phyloP scores from a whole-genome alignment of 2,888 invertebrate species.

The Leucophora obtusa region DNA sequence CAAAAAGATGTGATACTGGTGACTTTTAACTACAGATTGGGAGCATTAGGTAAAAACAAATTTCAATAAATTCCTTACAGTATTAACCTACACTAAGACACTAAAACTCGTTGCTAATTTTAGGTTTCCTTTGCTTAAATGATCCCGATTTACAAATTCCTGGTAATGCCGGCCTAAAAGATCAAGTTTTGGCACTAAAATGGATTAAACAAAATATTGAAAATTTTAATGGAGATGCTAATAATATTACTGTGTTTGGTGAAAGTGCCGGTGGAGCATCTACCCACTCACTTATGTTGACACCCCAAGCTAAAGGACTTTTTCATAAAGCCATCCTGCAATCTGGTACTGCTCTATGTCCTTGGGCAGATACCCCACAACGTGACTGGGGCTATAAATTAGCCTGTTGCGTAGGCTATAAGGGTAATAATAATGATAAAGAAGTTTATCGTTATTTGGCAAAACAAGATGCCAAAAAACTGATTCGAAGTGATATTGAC shows the following conservation, averaged over 20 bases:
- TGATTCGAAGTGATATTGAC: conserved; percentile 67
- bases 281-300: conserved; percentile 79
- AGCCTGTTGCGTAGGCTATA: conserved; percentile 74
- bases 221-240: conserved; percentile 79
- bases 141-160: conserved; percentile 79
- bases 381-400: conserved; percentile 72
- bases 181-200: conserved; percentile 79
- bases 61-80: neutral
- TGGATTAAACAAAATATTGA: conserved; percentile 80
- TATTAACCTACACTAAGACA: neutral
- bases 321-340: conserved; percentile 77
- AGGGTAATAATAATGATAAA: conserved; percentile 74
- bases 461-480: conserved; percentile 64
- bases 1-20: conserved; percentile 79
- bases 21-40: conserved; percentile 79
- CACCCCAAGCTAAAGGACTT: conserved; percentile 78
- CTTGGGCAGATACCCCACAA: conserved; percentile 71
- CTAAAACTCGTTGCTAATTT: neutral
- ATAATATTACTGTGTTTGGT: conserved; percentile 80
- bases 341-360: conserved; percentile 73
- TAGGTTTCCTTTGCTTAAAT: conserved; percentile 79
- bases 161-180: conserved; percentile 80
- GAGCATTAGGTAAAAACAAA: conserved; percentile 75
- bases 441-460: conserved; percentile 68
- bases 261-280: conserved; percentile 80